phyloP scores from a whole-genome alignment of 2,888 invertebrate species.

The Xestia xanthographa region DNA sequence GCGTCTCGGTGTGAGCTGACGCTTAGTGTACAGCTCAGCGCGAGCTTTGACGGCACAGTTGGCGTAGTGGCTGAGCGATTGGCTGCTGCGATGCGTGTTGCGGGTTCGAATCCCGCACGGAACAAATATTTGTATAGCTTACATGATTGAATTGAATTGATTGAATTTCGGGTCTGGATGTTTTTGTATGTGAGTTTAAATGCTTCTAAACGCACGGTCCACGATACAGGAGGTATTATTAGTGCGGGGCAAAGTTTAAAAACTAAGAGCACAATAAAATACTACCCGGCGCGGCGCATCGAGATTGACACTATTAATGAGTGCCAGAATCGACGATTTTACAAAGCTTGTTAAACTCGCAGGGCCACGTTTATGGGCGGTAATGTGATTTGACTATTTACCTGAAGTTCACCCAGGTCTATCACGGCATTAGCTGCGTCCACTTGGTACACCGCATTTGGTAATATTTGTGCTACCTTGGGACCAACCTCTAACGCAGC shows the following conservation, averaged over 20 bases:
- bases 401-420: conserved; percentile 24
- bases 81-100: too few species aligned
- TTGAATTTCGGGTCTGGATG: background rate
- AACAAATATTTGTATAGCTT: background rate
- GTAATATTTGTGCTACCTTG: background rate
- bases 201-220: background rate
- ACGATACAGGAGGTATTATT: background rate
- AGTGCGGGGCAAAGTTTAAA: background rate
- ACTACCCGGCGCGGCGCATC: background rate
- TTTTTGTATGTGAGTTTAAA: background rate
- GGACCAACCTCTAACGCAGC: conserved; percentile 26
- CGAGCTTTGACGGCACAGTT: background rate
- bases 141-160: too few species aligned
- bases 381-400: conserved; percentile 14
- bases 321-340: background rate
- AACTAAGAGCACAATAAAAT: background rate
- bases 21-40: background rate
- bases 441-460: conserved; percentile 32
- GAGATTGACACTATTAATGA: background rate
- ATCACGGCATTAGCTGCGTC: conserved; percentile 12
- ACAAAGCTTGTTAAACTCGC: background rate
- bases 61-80: background rate
- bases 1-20: conserved; percentile 39
- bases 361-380: background rate
- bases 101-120: background rate